Evolutionary conservation across 2,888 invertebrate species (phyloP).

Genomic region (Macaria liturata): DNA sequence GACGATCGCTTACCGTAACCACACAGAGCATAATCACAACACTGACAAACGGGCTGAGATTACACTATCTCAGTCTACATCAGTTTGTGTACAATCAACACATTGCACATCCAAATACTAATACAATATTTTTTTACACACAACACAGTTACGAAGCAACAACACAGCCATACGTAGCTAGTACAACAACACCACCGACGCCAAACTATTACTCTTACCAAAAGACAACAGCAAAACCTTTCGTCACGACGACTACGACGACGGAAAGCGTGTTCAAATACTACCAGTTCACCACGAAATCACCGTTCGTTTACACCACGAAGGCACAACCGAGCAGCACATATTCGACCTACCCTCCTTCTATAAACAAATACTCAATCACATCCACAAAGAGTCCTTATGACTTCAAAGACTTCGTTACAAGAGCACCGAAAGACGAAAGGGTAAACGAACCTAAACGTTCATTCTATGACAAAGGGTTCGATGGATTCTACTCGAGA

Average conservation of each 20-base stretch:
- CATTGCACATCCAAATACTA: conserved; percentile 48
- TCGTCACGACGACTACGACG: conserved; percentile 47
- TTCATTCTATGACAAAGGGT: conserved; percentile 68
- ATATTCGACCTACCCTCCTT: conserved; percentile 50
- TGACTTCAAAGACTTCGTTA: conserved; percentile 75
- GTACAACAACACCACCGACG: conserved; percentile 53
- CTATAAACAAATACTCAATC: conserved; percentile 69
- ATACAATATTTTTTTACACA: conserved; percentile 55
- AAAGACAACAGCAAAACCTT: conserved; percentile 49
- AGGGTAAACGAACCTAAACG: conserved; percentile 46
- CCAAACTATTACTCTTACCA: conserved; percentile 47
- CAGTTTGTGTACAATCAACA: conserved; percentile 59
- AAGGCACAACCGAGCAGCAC: conserved; percentile 47
- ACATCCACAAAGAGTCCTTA: conserved; percentile 83
- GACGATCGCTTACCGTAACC: conserved; percentile 5
- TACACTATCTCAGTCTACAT: conserved; percentile 54
- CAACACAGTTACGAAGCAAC: conserved; percentile 71
- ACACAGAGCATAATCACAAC: conserved; percentile 46
- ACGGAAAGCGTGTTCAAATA: conserved; percentile 54
- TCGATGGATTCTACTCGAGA: conserved; percentile 63
- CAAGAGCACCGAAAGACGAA: conserved; percentile 53
- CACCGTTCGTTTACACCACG: conserved; percentile 50
- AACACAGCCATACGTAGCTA: conserved; percentile 73
- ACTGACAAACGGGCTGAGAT: conserved; percentile 56
- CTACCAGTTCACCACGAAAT: conserved; percentile 55